phyloP scores from a whole-genome alignment of 2,113 vertebrate genomes.

The Oryzias melastigma region DNA sequence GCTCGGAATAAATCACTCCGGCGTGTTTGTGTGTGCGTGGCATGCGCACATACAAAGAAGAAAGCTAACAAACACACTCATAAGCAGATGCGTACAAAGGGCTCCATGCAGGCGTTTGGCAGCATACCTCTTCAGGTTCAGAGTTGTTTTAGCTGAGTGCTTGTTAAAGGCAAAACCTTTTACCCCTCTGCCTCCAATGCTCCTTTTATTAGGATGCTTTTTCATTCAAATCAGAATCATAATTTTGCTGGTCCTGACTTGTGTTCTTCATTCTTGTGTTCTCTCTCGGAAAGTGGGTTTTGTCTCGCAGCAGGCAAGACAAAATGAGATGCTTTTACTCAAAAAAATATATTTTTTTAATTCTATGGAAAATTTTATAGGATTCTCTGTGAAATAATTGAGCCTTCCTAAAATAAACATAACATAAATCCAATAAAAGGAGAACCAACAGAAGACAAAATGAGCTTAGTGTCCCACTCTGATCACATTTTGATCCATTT shows the following conservation, averaged over 20 bases:
- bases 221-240: conserved; percentile 78
- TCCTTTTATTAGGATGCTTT: conserved; percentile 70
- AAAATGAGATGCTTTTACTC: neutral
- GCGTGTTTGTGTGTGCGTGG: conserved; percentile 28
- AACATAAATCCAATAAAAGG: no score
- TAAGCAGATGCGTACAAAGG: conserved; percentile 58
- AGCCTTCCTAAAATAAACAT: no score
- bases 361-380: no score
- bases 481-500: no score
- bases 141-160: conserved; percentile 73
- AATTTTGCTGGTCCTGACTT: conserved; percentile 67
- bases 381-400: no score
- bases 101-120: conserved; percentile 79
- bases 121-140: conserved; percentile 71
- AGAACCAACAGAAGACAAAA: no score
- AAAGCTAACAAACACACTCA: conserved; percentile 41
- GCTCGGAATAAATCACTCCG: conserved; percentile 82
- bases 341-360: no score
- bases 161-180: conserved; percentile 79
- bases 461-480: no score
- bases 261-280: conserved; percentile 9
- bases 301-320: neutral
- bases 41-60: conserved; percentile 35
- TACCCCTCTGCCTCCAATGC: conserved; percentile 68
- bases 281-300: conserved; percentile 17